phyloP scores from a whole-genome alignment of 1,140 invertebrate species.

The Diprion similis region DNA sequence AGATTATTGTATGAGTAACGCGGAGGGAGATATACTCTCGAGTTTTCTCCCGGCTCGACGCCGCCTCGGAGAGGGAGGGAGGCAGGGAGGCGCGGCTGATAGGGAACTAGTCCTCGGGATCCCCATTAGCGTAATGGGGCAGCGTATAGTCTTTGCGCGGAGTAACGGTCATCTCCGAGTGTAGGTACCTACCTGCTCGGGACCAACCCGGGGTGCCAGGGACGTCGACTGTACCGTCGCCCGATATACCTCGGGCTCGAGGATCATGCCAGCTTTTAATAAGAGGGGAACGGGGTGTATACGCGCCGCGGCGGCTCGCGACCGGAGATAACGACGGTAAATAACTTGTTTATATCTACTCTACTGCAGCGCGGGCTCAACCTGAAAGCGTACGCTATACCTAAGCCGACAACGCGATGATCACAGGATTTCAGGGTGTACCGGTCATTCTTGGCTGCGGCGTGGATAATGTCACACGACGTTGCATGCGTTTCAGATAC shows the following conservation, averaged over 20 bases:
- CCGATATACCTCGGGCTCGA: constrained; percentile 20
- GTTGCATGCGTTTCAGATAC: too few relatives aligned
- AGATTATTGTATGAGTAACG: constrained; percentile 1
- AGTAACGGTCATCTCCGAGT: constrained; percentile 26
- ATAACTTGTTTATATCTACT: constrained; percentile 55
- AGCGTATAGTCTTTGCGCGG: constrained; percentile 37
- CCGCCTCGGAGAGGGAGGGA: not conserved
- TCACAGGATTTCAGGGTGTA: not conserved
- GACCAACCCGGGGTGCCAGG: constrained; percentile 26
- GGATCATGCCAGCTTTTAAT: constrained; percentile 55
- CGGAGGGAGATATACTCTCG: not conserved
- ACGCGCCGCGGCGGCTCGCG: constrained; percentile 14
- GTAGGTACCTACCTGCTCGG: not conserved
- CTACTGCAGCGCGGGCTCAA: constrained; percentile 33
- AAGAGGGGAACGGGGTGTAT: constrained; percentile 46
- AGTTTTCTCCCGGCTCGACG: too few relatives aligned
- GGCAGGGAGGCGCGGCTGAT: constrained; percentile 31
- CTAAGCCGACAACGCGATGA: not conserved
- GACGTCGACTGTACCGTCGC: constrained; percentile 45
- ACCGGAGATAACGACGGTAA: constrained; percentile 58
- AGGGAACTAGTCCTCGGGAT: constrained; percentile 41
- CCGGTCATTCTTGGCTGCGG: too few relatives aligned
- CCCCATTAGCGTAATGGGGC: constrained; percentile 52
- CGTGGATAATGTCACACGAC: too few relatives aligned
- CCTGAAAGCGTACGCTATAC: too few relatives aligned